Conservation (phyloP, 1,140 invertebrate genomes). For the Procambarus clarkii region DNA sequence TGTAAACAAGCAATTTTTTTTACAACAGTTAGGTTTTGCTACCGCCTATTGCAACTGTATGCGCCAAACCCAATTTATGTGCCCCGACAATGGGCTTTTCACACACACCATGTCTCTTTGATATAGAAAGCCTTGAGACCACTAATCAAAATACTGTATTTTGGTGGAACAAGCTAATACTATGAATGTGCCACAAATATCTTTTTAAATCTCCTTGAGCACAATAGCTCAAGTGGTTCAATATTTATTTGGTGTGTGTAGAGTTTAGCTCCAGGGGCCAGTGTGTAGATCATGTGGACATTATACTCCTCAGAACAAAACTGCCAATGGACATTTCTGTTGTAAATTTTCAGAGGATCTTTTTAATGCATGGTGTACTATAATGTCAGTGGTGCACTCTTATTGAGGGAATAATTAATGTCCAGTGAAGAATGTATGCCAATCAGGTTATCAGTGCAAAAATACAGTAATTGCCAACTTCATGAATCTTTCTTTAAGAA, state of each 20-base stretch:
- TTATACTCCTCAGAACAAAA: constrained; percentile 62
- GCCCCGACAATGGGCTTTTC: constrained; percentile 8
- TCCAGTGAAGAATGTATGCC: constrained; percentile 11
- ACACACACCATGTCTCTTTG: not conserved
- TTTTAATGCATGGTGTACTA: constrained; percentile 37
- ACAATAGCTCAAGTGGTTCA: not conserved
- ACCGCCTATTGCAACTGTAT: not conserved
- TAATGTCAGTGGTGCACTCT: constrained; percentile 36
- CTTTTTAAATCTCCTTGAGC: not conserved
- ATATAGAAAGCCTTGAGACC: not conserved
- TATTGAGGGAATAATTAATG: constrained; percentile 14
- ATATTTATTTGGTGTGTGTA: not conserved
- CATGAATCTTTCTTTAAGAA: constrained; percentile 10
- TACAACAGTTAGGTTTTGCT: constrained; percentile 13
- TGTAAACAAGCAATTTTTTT: not conserved
- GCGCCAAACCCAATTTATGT: not conserved
- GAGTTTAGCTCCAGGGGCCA: constrained; percentile 18
- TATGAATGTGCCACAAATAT: not conserved
- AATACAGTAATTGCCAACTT: constrained; percentile 5
- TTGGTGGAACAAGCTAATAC: constrained; percentile 4
- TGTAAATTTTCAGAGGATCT: constrained; percentile 25
- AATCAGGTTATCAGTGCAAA: constrained; percentile 16
- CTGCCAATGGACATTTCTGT: constrained; percentile 55
- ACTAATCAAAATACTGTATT: constrained; percentile 33
- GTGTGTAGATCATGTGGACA: constrained; percentile 32